Evolutionary conservation across 2,888 invertebrate genomes (phyloP).

Genomic region (Aricia artaxerxes): DNA sequence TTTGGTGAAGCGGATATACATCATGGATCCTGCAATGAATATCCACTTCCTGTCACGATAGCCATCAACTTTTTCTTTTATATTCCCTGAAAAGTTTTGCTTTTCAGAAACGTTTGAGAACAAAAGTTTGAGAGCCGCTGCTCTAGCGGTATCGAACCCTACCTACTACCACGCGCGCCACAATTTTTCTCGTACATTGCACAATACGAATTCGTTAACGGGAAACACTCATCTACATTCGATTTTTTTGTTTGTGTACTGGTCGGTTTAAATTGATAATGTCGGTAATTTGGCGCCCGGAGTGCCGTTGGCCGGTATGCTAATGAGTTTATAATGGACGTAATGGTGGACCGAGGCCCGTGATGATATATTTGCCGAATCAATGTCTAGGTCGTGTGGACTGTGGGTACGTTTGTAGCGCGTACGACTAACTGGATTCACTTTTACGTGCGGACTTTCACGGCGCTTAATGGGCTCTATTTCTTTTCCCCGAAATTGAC

Average conservation of each 20-base stretch:
- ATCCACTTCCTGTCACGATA: not conserved
- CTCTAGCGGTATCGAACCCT: slow-evolving; percentile 70
- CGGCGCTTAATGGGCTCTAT: not conserved
- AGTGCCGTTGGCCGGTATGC: slow-evolving; percentile 78
- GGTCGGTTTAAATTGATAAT: slow-evolving; percentile 78
- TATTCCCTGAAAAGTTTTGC: not conserved
- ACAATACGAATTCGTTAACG: slow-evolving; percentile 80
- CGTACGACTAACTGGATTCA: slow-evolving; percentile 25
- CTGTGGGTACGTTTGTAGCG: slow-evolving; percentile 2
- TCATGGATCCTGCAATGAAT: too few relatives aligned
- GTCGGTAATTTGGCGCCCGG: slow-evolving; percentile 78
- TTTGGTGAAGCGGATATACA: too few relatives aligned
- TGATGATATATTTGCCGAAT: slow-evolving; percentile 76
- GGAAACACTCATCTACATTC: slow-evolving; percentile 76
- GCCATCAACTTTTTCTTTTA: not conserved
- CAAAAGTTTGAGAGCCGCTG: slow-evolving; percentile 27
- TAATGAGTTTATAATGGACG: slow-evolving; percentile 80
- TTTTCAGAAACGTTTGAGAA: not conserved
- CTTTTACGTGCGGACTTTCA: slow-evolving; percentile 19
- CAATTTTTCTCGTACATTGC: slow-evolving; percentile 78
- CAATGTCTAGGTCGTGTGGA: slow-evolving; percentile 73
- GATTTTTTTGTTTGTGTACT: slow-evolving; percentile 78
- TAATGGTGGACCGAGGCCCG: slow-evolving; percentile 71
- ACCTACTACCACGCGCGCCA: slow-evolving; percentile 70
- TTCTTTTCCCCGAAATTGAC: slow-evolving; percentile 1